Evolutionary conservation across 1,140 invertebrate species (phyloP), one percentile per base, ranked within the genome.

Genomic region (Acromyrmex heyeri): DNA sequence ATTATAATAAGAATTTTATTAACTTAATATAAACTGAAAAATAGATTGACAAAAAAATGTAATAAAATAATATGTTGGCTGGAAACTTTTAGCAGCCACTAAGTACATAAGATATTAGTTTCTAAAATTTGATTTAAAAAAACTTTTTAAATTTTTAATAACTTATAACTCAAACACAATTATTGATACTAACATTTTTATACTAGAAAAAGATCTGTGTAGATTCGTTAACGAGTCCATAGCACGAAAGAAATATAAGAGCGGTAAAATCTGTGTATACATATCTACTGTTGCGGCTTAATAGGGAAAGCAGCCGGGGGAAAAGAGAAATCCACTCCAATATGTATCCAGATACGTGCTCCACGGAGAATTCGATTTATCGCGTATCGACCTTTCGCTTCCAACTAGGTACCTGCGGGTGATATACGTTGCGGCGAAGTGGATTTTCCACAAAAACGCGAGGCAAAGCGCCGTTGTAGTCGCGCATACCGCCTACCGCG

Each of bases 391-490:
- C 48, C 75, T 50, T 53, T 75, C 75, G 44, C 65, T 72, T 70
- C 21, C 73, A 38, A 21, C 27, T 72, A 48, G 65, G 18, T 87
- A 90, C 88, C 86, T 76, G 88, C 69, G 72, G 77, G 85, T 78
- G 89, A 89, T 90, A 34, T 64, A 87, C 75, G 44, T 34, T 50
- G 7, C 24, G 30, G 10, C 64, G 10, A 87, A 89, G 86, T 82
- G 87, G 65, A 76, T 89, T 83, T 87, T 59, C 44, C 86, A 14
- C 24, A 86, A 83, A 86, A 86, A 55, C 61, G 21, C 73, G 64
- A 73, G 61, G 61, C 24, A 70, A 83, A 72, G 62, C 62, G 48
- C 57, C 38, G 64, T 79, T 64, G 55, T 27, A 38, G 34, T 38
- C 67, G 53, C 67, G 65, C 34, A 14, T 38, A 57, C 30, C 53